Conservation (phyloP, 35 echinoderm and acorn worm species). For the Diadema setosum region DNA sequence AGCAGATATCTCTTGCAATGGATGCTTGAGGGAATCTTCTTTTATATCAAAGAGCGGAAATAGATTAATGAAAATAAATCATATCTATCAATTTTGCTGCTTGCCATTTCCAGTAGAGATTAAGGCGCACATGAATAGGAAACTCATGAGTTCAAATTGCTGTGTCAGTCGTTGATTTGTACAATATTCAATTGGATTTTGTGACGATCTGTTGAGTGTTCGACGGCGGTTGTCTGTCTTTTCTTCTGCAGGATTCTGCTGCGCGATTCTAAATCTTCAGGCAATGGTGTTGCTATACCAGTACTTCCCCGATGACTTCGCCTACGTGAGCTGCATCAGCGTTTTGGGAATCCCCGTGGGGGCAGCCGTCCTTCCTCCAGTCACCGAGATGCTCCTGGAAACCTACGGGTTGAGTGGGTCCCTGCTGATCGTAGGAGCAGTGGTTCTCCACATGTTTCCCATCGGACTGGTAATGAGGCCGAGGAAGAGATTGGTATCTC, state of each 20-base stretch:
- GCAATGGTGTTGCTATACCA: background rate
- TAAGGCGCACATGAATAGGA: too few species aligned
- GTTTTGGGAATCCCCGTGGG: background rate
- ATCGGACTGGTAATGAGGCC: background rate
- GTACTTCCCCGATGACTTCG: background rate
- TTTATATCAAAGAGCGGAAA: too few species aligned
- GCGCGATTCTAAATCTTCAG: constrained; percentile 6
- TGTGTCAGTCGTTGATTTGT: too few species aligned
- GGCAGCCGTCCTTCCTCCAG: background rate
- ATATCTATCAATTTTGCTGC: too few species aligned
- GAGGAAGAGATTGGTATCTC: background rate
- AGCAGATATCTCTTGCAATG: too few species aligned
- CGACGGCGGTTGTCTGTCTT: too few species aligned
- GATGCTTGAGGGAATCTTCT: too few species aligned
- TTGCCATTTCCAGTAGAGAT: too few species aligned
- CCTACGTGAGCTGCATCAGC: background rate
- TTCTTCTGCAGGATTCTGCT: background rate
- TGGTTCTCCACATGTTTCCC: background rate
- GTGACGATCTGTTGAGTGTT: too few species aligned
- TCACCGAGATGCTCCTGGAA: background rate
- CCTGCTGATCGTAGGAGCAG: background rate
- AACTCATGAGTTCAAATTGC: too few species aligned
- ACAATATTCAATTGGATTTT: too few species aligned
- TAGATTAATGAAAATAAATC: too few species aligned
- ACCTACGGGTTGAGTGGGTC: background rate